Conservation (phyloP, 2,113 vertebrate genomes). For the Tiliqua scincoides region DNA sequence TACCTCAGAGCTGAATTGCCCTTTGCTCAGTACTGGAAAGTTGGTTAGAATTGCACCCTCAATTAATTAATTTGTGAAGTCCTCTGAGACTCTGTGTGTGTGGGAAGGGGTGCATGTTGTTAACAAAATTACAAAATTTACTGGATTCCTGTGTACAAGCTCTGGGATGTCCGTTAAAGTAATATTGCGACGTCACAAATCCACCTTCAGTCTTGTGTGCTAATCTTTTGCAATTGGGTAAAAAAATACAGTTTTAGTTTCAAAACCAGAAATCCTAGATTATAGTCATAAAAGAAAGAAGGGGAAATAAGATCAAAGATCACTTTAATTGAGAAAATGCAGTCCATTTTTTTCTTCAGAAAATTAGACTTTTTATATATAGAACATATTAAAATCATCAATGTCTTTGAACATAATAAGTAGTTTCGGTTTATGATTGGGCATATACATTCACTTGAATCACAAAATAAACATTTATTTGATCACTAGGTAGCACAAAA, state of each 20-base stretch:
- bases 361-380: conserved; percentile 47
- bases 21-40: too few relatives aligned
- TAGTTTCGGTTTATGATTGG: conserved; percentile 34
- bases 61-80: not conserved
- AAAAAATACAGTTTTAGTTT: conserved; percentile 11
- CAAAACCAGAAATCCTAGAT: not conserved
- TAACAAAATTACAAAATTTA: not conserved
- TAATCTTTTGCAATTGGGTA: not conserved
- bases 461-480: conserved; percentile 65
- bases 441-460: conserved; percentile 67
- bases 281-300: conserved; percentile 27
- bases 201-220: conserved; percentile 4
- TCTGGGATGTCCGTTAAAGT: not conserved
- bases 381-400: conserved; percentile 52
- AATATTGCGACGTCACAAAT: not conserved
- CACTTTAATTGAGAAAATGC: conserved; percentile 67
- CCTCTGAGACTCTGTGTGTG: not conserved
- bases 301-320: conserved; percentile 39
- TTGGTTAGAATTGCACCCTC: too few relatives aligned
- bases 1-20: too few relatives aligned
- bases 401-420: conserved; percentile 56
- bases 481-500: conserved; percentile 48
- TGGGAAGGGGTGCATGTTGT: too few relatives aligned
- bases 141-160: not conserved
- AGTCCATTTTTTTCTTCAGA: conserved; percentile 53